Base-by-base conservation (phyloP, 2,113 vertebrate genomes). In the Epinephelus fuscoguttatus region DNA sequence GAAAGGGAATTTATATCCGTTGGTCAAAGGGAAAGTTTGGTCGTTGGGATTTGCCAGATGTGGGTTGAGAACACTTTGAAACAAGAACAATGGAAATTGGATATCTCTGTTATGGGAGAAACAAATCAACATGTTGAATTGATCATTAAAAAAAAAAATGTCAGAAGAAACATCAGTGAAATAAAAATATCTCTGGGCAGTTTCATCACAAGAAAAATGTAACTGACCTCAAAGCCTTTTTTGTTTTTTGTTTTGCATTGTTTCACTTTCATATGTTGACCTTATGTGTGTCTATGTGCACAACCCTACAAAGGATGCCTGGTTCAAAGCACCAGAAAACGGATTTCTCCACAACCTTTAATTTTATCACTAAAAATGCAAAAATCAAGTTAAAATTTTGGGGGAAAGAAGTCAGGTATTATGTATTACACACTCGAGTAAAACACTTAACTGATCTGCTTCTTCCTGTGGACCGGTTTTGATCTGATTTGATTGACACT, bases 11-110 rank as follows among this genome's bases (percentile, higher is more conserved):
- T 82, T 47, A 21, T 75, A 70, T 80, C 62, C 10, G 25, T 84
- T 86, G 68, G 78, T 70, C 1, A 1, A 75, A 77, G 68, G 72
- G 80, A 87, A 91, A 81, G 84, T 85, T 56, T 57, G 70, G 11
- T 47, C 4, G 14, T 66, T 75, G 37, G 53, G 50, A 75, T 19
- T 1, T 70, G 27, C 60, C 60, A 88, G 81, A 47, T 78, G 63
- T 52, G 40, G 27, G 8, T 2, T 59, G 18, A 15, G 12, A 66
- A 18, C 40, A 37, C 64, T 4, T 79, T 47, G n/a, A 40, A 75
- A 52, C 1, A 42, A 55, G 17, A 74, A 59, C 27, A 73, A 21
- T 37, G 11, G 13, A 49, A 9, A 64, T 37, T 45, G 6, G 10
- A 72, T 47, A 42, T 37, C 27, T 18, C 6, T 59, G 7, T 49